Percentiles rank a stretch among this genome's conserved stretches.
These are phyloP conservation scores for Astur gentilis DNA, from an alignment of 2,113 vertebrate genomes.

Conservation along the genomic window DNA sequence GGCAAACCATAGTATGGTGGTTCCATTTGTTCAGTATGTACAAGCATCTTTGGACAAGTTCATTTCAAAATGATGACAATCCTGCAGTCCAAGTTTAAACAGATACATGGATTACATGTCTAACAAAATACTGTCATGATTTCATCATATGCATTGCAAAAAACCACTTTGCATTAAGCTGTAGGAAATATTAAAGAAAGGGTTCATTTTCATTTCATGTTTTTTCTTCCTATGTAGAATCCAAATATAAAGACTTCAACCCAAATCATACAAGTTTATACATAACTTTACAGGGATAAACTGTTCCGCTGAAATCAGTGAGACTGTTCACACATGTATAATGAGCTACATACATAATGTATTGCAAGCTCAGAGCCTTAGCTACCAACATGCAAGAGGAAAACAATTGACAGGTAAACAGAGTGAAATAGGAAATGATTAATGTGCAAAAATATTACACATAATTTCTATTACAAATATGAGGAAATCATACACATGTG, in stretches of 20 bases:
- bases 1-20: background rate
- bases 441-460: background rate
- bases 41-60: background rate
- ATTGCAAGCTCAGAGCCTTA: background rate
- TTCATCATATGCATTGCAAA: background rate
- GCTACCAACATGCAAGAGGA: background rate
- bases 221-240: background rate
- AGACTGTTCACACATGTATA: background rate
- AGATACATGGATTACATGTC: accelerated
- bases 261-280: background rate
- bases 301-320: background rate
- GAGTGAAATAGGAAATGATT: background rate
- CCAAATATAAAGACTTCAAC: background rate
- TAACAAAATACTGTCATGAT: background rate
- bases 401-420: background rate
- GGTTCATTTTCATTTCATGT: background rate
- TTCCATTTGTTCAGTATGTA: background rate
- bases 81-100: background rate
- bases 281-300: background rate
- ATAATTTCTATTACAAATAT: background rate
- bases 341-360: accelerated
- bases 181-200: background rate
- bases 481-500: background rate
- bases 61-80: background rate
- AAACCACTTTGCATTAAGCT: background rate